Evolutionary conservation across 2,888 invertebrate species (phyloP), one percentile per base, ranked within the genome.

Genomic region (Gordius sp.): DNA sequence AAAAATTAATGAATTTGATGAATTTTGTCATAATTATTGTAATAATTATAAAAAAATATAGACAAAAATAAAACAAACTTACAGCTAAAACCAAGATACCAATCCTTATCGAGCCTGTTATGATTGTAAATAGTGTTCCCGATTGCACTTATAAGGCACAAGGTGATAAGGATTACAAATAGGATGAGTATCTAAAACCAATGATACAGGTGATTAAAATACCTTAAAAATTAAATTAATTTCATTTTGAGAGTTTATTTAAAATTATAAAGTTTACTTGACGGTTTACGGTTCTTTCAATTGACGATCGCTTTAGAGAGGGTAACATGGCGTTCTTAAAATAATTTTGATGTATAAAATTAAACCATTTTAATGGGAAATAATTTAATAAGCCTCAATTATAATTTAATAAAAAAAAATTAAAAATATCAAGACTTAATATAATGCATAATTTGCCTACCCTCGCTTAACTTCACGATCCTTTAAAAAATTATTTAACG

Each of bases 261-360:
- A n/a, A n/a, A n/a, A n/a, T n/a, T n/a, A 2, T 39, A 52, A 23
- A 24, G 41, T 57, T 16, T 59, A 64, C 64, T 58, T 85, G 85
- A 41, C 81, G 80, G 72, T 87, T 87, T 60, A 85, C 85, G 67
- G 82, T 75, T 62, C 79, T 79, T 73, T 93, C 91, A 61, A 93
- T 82, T 54, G 83, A 82, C 58, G 89, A 93, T 61, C 91, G 77
- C 72, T 89, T 89, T 61, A 89, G 71, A 0, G 84, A 84, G 2
- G 75, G 73, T 47, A 80, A 78, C 41, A 81, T 82, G 57, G 84
- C 82, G 72, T 97, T 97, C 71, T 80, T 41, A 41, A 58, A 52
- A 59, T 27, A 39, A 47, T 39, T 25, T 41, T 59, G 54, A 53
- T 25, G 25, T 41, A 33, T 33, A n/a, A 33, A 13, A 13, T 33